Evolutionary conservation across 2,888 invertebrate species (phyloP), one percentile per base, ranked within the genome.

Genomic region (Mythimna lalbum): DNA sequence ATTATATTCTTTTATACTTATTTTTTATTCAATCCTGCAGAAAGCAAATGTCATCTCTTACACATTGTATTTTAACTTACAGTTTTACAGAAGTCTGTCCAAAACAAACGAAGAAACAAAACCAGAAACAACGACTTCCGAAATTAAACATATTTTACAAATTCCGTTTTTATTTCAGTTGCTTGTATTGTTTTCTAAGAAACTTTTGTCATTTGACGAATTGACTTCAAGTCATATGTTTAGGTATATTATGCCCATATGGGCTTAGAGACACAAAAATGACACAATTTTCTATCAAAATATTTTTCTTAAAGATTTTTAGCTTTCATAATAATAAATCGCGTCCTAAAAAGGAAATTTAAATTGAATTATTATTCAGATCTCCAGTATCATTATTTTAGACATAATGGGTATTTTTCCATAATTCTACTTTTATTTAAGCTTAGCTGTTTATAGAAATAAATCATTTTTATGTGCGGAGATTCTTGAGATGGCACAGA

Each of bases 401-500:
- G 19, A 52, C 23, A 52, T 62, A 27, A 50, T 56, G 17, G 63
- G 21, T 60, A 55, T 72, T 81, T 80, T 67, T 70, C 63, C 43
- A 61, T 59, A 62, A 61, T 64, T 2, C 23, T 57, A 47, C 49
- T 39, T 63, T 61, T 56, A 39, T 65, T 57, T 63, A 31, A 55
- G 50, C 57, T 39, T 80, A 66, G 63, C 50, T 83, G 61, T 69
- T 66, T 73, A 49, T 60, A 63, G 21, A 59, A 62, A 73, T 71
- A 62, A 73, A 76, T 74, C 63, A 72, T 61, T 80, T 80, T 79
- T 74, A 67, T 72, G 62, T 79, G 80, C 63, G 73, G 71, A 69
- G 63, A 74, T 62, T 71, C 62, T 78, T 82, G 71, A 73, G 73
- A 73, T 70, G 73, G 65, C 69, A 69, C 74, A 71, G 80, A 83